phyloP scores from a whole-genome alignment of 2,113 vertebrate species.

The Danionella cerebrum region DNA sequence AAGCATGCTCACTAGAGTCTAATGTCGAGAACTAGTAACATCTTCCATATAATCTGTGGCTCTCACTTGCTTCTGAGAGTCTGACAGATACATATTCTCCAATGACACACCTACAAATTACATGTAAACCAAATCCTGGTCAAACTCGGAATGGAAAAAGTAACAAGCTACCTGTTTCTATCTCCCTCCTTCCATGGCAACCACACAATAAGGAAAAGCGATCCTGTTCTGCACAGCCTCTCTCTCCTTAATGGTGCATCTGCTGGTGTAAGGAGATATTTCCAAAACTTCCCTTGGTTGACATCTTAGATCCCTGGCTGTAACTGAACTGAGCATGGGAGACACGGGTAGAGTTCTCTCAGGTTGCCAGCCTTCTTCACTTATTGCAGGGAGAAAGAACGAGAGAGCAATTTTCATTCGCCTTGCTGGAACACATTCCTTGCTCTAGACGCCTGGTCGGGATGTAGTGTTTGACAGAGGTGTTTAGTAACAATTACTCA shows the following conservation, averaged over 20 bases:
- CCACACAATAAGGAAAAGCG: conserved; percentile 71
- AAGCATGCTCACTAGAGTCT: too few species aligned
- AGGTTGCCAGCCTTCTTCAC: conserved; percentile 61
- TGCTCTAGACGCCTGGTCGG: background rate
- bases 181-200: conserved; percentile 63
- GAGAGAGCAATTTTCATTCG: conserved; percentile 42
- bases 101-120: conserved; percentile 30
- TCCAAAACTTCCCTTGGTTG: conserved; percentile 64
- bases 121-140: conserved; percentile 61
- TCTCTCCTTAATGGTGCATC: conserved; percentile 76
- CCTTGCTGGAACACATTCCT: background rate
- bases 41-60: too few species aligned
- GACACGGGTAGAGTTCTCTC: conserved; percentile 70
- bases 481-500: too few species aligned
- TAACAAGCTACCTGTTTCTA: conserved; percentile 16
- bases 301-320: conserved; percentile 74
- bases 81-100: background rate
- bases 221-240: conserved; percentile 72
- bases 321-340: conserved; percentile 70
- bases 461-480: background rate
- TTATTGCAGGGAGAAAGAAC: conserved; percentile 60
- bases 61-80: background rate
- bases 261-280: conserved; percentile 73
- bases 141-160: conserved; percentile 51
- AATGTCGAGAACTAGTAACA: too few species aligned